These are phyloP conservation scores for Philereme transversata DNA, from an alignment of 2,888 invertebrate species.

Conservation along the genomic window DNA sequence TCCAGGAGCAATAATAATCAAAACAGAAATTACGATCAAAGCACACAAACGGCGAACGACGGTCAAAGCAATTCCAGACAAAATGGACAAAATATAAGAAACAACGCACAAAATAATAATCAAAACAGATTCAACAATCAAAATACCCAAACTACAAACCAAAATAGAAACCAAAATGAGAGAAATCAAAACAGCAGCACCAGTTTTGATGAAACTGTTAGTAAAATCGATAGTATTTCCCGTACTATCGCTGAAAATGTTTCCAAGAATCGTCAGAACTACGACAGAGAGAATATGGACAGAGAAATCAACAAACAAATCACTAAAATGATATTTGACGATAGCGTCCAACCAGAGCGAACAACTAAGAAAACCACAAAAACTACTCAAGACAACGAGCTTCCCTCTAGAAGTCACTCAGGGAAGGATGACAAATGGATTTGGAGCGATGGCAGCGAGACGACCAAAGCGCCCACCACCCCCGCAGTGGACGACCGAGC, in stretches of 20 bases:
- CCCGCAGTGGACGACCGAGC: constrained; percentile 44
- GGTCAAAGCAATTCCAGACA: constrained; percentile 5
- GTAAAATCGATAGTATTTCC: constrained; percentile 1
- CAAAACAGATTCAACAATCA: constrained; percentile 10
- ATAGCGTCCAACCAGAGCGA: constrained; percentile 12
- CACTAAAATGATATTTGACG: constrained; percentile 16
- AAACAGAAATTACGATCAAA: constrained; percentile 1
- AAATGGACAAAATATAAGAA: constrained; percentile 2
- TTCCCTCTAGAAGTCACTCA: constrained; percentile 15
- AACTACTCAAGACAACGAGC: constrained; percentile 33
- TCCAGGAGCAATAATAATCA: constrained; percentile 2
- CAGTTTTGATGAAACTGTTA: constrained; percentile 1
- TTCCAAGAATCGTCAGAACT: not conserved
- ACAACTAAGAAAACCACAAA: constrained; percentile 16
- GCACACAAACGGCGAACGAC: constrained; percentile 1
- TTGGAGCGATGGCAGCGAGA: constrained; percentile 28
- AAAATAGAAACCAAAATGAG: not conserved
- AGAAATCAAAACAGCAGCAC: constrained; percentile 7
- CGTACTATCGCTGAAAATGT: not conserved
- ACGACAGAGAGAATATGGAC: constrained; percentile 13
- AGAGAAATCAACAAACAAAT: constrained; percentile 20
- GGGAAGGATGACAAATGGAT: constrained; percentile 37
- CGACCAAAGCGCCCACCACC: constrained; percentile 1
- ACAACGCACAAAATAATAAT: not conserved
- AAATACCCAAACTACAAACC: constrained; percentile 3